phyloP scores from a whole-genome alignment of 2,797 vertebrate species.

The Hydrocynus forskahlii region DNA sequence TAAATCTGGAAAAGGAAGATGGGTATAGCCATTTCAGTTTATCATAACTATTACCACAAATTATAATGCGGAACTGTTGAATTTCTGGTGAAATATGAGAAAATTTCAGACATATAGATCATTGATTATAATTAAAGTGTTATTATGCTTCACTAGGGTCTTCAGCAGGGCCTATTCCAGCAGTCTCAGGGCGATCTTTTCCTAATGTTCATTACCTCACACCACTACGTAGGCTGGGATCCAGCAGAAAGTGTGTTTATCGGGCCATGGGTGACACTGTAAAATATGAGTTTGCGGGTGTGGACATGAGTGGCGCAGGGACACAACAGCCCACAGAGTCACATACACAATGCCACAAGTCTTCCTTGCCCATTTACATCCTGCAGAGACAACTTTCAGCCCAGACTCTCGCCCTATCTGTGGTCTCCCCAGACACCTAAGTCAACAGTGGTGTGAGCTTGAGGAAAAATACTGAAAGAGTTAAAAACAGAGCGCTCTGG shows the following conservation, averaged over 20 bases:
- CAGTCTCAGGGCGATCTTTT: not conserved
- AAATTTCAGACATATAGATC: not conserved
- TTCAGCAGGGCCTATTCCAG: no score
- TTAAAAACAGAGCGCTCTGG: slow-evolving; percentile 48
- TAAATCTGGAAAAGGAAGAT: no score
- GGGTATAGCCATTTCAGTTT: no score
- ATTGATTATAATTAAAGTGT: no score
- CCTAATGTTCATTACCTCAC: slow-evolving; percentile 10
- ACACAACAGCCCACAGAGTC: slow-evolving; percentile 44
- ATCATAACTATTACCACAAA: slow-evolving; percentile 1
- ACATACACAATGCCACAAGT: slow-evolving; percentile 62
- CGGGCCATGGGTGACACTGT: slow-evolving; percentile 39
- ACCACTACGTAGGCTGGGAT: slow-evolving; percentile 15
- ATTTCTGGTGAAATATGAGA: not conserved
- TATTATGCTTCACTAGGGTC: no score
- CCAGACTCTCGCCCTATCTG: slow-evolving; percentile 74
- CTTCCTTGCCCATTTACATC: slow-evolving; percentile 65
- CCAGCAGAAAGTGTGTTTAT: slow-evolving; percentile 38
- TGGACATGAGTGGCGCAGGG: slow-evolving; percentile 36
- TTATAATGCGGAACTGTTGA: slow-evolving; percentile 5
- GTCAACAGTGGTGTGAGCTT: slow-evolving; percentile 71
- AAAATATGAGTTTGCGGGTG: slow-evolving; percentile 26
- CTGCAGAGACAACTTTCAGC: slow-evolving; percentile 63
- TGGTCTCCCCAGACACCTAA: slow-evolving; percentile 77
- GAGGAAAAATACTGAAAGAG: slow-evolving; percentile 44